Conservation (phyloP, 1,140 invertebrate genomes). For the Phenacoccus solenopsis region DNA sequence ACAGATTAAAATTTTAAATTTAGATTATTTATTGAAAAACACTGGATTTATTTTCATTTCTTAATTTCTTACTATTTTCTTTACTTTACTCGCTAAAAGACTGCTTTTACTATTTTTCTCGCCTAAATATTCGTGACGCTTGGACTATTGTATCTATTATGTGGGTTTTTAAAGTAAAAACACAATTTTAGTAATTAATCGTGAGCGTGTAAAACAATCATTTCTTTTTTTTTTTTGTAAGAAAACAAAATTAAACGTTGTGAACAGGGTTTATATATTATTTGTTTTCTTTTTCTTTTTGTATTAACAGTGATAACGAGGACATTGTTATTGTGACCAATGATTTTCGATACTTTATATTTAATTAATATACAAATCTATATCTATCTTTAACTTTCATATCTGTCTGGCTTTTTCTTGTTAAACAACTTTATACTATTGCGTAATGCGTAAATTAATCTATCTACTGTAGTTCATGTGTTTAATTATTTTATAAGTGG, state of each 20-base stretch:
- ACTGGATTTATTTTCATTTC: no score
- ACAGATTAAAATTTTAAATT: no score
- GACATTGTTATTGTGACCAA: slow-evolving; percentile 2
- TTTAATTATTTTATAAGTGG: no score
- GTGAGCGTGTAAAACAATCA: background rate
- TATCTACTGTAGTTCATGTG: no score
- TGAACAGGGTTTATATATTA: background rate
- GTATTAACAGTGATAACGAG: background rate
- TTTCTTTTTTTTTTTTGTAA: background rate
- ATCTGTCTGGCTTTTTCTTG: background rate
- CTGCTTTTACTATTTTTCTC: background rate
- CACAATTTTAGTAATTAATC: no score
- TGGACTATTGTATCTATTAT: background rate
- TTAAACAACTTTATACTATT: no score
- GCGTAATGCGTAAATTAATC: no score
- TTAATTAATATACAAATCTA: background rate
- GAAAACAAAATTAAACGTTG: background rate
- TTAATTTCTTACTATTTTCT: background rate
- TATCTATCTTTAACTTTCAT: slow-evolving; percentile 3
- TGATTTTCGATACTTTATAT: background rate
- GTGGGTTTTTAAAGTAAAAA: no score
- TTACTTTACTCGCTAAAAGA: background rate
- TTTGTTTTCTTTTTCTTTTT: background rate
- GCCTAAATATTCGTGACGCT: no score
- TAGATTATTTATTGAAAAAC: background rate